phyloP scores from a whole-genome alignment of 2,113 vertebrate genomes.

The Lanius ludovicianus region DNA sequence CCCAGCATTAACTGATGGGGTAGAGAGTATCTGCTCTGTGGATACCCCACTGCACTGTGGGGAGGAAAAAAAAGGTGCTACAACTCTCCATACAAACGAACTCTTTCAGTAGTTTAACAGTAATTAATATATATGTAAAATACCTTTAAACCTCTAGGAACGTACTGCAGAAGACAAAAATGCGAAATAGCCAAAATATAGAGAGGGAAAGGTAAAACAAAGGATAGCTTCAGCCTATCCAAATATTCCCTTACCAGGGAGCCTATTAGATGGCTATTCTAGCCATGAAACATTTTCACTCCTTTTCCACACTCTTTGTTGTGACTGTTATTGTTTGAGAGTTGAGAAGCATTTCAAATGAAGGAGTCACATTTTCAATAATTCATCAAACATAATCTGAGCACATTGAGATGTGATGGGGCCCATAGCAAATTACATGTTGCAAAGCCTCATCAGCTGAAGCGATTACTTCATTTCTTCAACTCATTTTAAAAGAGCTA shows the following conservation, averaged over 20 bases:
- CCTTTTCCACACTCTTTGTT: not conserved
- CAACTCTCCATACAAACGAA: fast-evolving
- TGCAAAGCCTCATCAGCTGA: constrained; percentile 56
- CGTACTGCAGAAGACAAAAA: not conserved
- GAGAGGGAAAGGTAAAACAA: not conserved
- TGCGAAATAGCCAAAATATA: not conserved
- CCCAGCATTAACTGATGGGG: fast-evolving
- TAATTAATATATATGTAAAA: not conserved
- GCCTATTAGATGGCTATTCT: not conserved
- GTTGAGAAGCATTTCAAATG: constrained; percentile 39
- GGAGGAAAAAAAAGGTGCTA: not conserved
- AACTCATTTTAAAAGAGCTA: constrained; percentile 41
- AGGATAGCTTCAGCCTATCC: not conserved
- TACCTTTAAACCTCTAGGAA: not conserved
- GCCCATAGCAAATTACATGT: constrained; percentile 44
- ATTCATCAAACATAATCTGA: constrained; percentile 49
- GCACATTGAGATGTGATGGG: constrained; percentile 39
- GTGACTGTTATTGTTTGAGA: not conserved
- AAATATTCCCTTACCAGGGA: not conserved
- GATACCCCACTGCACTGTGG: no score
- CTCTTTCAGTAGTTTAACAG: not conserved
- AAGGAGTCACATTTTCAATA: constrained; percentile 34
- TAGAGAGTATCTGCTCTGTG: not conserved
- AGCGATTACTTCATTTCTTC: constrained; percentile 52
- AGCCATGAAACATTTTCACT: not conserved